phyloP scores from a whole-genome alignment of 2,888 invertebrate species.

The Phaedon cochleariae region DNA sequence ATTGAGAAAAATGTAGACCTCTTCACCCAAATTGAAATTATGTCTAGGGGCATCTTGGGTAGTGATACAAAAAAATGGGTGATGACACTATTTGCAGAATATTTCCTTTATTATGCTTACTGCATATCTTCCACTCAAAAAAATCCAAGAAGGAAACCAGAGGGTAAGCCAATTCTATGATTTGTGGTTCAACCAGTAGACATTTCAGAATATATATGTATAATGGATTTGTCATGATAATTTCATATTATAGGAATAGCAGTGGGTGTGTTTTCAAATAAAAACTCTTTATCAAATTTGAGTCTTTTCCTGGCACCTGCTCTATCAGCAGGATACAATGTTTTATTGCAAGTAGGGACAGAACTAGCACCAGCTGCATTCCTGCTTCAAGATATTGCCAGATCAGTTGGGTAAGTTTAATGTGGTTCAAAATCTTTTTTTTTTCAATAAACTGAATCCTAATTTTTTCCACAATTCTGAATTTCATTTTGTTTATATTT shows the following conservation, averaged over 20 bases:
- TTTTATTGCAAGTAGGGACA: conserved; percentile 62
- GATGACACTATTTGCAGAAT: conserved; percentile 62
- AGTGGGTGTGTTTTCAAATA: conserved; percentile 59
- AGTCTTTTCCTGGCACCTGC: conserved; percentile 63
- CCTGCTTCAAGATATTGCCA: conserved; percentile 62
- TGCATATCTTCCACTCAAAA: conserved; percentile 53
- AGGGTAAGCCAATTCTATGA: conserved; percentile 51
- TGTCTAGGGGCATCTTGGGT: conserved; percentile 50
- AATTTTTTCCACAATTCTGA: not conserved
- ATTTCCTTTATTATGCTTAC: conserved; percentile 64
- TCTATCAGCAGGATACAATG: conserved; percentile 64
- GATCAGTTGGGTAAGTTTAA: conserved; percentile 62
- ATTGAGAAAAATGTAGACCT: conserved; percentile 63
- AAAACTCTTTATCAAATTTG: conserved; percentile 62
- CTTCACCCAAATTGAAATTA: conserved; percentile 62
- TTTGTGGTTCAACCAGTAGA: too few species aligned
- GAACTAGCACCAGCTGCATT: conserved; percentile 59
- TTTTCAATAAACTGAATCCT: conserved; percentile 13
- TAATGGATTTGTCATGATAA: too few species aligned
- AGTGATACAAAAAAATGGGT: conserved; percentile 58
- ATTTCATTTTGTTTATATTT: too few species aligned
- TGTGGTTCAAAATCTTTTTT: too few species aligned
- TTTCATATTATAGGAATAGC: conserved; percentile 60
- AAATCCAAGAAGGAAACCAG: conserved; percentile 59
- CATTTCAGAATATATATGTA: too few species aligned